A percentile compares a stretch with the other conserved stretches of the same genome.
These are phyloP conservation scores for Falco punctatus DNA, from an alignment of 2,113 vertebrate genomes.

Conservation along the genomic window DNA sequence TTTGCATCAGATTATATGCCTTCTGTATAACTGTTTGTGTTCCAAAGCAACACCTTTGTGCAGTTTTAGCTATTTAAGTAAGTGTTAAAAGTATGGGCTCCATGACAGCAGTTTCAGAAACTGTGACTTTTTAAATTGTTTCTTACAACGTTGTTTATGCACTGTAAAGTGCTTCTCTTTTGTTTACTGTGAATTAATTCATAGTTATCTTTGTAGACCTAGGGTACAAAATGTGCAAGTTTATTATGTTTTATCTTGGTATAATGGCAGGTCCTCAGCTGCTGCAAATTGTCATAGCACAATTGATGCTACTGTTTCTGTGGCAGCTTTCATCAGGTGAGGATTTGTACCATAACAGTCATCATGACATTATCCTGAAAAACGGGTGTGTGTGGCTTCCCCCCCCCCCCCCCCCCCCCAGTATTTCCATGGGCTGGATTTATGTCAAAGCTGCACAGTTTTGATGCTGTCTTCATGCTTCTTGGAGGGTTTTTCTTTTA, in stretches of 20 bases:
- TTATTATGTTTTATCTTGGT: not conserved
- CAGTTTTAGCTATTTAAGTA: constrained; percentile 74
- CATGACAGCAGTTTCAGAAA: constrained; percentile 61
- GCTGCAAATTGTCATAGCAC: not conserved
- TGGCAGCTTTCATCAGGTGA: not conserved
- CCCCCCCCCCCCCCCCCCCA: too few relatives aligned
- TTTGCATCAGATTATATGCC: constrained; percentile 76
- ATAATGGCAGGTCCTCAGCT: not conserved
- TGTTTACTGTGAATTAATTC: constrained; percentile 75
- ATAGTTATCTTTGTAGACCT: constrained; percentile 42
- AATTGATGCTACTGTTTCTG: not conserved
- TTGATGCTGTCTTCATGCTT: not conserved
- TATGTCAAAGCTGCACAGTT: not conserved
- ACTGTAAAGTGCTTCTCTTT: constrained; percentile 31
- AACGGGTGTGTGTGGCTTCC: accelerated
- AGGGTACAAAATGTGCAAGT: not conserved
- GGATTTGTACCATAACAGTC: not conserved
- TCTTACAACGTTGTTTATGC: constrained; percentile 67
- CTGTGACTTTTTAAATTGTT: constrained; percentile 62
- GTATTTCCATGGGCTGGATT: not conserved
- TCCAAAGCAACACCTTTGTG: constrained; percentile 66
- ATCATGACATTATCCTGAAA: not conserved
- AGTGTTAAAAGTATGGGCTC: constrained; percentile 63
- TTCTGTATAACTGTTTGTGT: constrained; percentile 69
- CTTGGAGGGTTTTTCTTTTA: not conserved